These are phyloP conservation scores for Pachydiplax longipennis DNA, from an alignment of 2,888 invertebrate genomes.

Conservation along the genomic window DNA sequence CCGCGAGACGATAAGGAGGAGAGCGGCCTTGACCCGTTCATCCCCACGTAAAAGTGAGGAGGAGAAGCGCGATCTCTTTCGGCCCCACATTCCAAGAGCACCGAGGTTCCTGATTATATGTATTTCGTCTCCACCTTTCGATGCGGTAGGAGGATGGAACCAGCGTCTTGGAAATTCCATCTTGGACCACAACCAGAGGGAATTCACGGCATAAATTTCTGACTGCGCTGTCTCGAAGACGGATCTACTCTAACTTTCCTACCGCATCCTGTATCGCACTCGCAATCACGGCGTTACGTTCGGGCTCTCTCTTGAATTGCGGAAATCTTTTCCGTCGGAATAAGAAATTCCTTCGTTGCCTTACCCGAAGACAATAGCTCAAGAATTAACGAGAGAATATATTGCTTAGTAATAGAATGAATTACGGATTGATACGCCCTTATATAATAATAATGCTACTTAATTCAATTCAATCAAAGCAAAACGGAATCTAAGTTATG, in stretches of 20 bases:
- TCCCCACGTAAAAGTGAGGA: neutral
- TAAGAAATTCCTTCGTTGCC: neutral
- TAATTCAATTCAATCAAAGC: too few species aligned
- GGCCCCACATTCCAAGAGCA: slow-evolving; percentile 15
- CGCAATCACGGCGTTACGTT: neutral
- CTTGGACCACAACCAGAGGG: slow-evolving; percentile 33
- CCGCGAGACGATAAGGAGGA: neutral
- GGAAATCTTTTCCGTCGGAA: neutral
- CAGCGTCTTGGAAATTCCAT: slow-evolving; percentile 4
- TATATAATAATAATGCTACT: too few species aligned
- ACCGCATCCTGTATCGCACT: neutral
- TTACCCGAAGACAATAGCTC: too few species aligned
- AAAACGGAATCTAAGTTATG: too few species aligned
- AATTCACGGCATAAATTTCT: slow-evolving; percentile 27
- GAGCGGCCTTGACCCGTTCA: slow-evolving; percentile 18
- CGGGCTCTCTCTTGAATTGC: neutral
- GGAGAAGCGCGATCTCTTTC: neutral
- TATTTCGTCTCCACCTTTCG: slow-evolving; percentile 4
- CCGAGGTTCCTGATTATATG: slow-evolving; percentile 25
- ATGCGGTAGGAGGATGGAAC: neutral
- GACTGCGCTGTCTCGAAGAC: neutral
- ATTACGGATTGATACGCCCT: too few species aligned
- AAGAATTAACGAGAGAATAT: too few species aligned
- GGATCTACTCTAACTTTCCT: neutral
- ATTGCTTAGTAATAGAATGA: too few species aligned